Percentiles rank a stretch among this genome's conserved stretches.
These are phyloP conservation scores for Cheilosia urbana DNA, from an alignment of 2,888 invertebrate genomes.

Conservation along the genomic window DNA sequence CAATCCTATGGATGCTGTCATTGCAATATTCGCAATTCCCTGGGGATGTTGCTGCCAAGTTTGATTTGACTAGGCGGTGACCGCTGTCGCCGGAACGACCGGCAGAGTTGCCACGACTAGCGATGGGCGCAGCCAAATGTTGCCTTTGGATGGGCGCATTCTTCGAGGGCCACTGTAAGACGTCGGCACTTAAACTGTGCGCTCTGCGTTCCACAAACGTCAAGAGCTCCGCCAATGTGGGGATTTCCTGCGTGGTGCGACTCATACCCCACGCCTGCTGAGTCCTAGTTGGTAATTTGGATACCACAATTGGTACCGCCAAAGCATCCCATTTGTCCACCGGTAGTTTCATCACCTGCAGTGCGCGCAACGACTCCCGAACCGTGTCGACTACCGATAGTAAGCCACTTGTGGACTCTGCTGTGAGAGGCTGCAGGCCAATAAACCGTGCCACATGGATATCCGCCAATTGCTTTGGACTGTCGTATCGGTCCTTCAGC, in stretches of 20 bases:
- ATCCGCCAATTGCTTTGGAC: conserved; percentile 44
- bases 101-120: not conserved
- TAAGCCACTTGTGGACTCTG: conserved; percentile 24
- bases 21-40: too few species aligned
- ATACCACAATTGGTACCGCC: conserved; percentile 34
- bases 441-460: conserved; percentile 56
- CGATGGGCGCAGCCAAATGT: too few species aligned
- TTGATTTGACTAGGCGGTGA: too few species aligned
- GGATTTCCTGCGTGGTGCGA: conserved; percentile 29
- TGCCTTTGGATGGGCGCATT: too few species aligned
- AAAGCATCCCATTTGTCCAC: conserved; percentile 59
- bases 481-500: conserved; percentile 41
- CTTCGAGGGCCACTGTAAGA: not conserved
- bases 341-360: conserved; percentile 55
- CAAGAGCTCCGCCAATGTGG: not conserved
- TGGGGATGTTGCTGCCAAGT: too few species aligned
- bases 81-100: conserved; percentile 2
- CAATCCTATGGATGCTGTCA: too few species aligned
- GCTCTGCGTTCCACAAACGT: conserved; percentile 43
- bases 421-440: conserved; percentile 8
- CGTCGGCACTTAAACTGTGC: conserved; percentile 16
- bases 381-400: conserved; percentile 47
- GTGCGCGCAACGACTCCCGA: not conserved
- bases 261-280: conserved; percentile 40
- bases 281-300: conserved; percentile 28